Conservation (phyloP, 2,888 invertebrate genomes). For the Drosophila macrospina region DNA sequence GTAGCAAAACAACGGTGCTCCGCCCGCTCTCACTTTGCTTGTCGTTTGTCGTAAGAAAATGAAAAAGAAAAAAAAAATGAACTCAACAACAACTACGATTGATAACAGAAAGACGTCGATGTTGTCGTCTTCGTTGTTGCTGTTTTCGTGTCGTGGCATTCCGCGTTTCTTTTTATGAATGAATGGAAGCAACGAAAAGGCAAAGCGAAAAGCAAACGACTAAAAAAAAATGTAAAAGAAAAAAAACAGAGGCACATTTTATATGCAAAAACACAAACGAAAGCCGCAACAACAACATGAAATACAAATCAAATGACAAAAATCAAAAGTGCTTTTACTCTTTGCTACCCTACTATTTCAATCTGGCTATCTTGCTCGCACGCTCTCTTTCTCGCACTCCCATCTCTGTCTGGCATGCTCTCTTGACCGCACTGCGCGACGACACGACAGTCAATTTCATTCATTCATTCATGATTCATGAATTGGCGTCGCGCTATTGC, state of each 20-base stretch:
- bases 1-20: slow-evolving; percentile 64
- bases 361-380: slow-evolving; percentile 7
- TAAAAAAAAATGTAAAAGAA: slow-evolving; percentile 41
- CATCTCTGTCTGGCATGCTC: slow-evolving; percentile 30
- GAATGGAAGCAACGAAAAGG: slow-evolving; percentile 26
- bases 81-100: slow-evolving; percentile 39
- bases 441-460: slow-evolving; percentile 72
- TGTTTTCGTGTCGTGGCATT: slow-evolving; percentile 41
- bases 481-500: slow-evolving; percentile 37
- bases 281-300: slow-evolving; percentile 37
- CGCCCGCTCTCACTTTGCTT: slow-evolving; percentile 45
- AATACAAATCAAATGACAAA: slow-evolving; percentile 65
- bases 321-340: slow-evolving; percentile 62
- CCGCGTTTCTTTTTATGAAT: slow-evolving; percentile 71
- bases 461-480: slow-evolving; percentile 66
- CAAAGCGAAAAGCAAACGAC: slow-evolving; percentile 18
- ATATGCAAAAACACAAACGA: slow-evolving; percentile 51
- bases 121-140: slow-evolving; percentile 20
- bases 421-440: slow-evolving; percentile 30
- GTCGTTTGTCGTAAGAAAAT: slow-evolving; percentile 34
- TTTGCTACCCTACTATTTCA: slow-evolving; percentile 25
- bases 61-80: slow-evolving; percentile 19
- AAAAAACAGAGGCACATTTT: slow-evolving; percentile 48
- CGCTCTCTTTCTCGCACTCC: slow-evolving; percentile 3
- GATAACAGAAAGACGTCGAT: slow-evolving; percentile 63